Percentiles rank a stretch among this genome's conserved stretches.
phyloP scores from a whole-genome alignment of 2,888 invertebrate genomes.

The Dasypolia templi region DNA sequence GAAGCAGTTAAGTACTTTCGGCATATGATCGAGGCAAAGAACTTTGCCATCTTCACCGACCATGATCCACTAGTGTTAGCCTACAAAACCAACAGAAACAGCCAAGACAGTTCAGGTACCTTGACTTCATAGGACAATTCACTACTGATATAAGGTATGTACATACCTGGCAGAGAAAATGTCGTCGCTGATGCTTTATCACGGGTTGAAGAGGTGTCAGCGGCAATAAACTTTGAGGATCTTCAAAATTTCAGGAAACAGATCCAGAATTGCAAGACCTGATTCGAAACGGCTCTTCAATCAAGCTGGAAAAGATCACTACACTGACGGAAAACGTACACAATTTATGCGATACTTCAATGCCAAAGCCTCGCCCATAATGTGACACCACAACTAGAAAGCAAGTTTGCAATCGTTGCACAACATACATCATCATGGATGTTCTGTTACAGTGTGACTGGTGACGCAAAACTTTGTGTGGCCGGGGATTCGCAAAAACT shows the following conservation, averaged over 20 bases:
- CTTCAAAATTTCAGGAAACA: constrained; percentile 15
- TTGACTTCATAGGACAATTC: constrained; percentile 3
- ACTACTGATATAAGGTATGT: neutral
- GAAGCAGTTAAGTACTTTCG: constrained; percentile 27
- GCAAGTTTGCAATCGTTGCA: no score
- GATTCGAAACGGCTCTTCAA: no score
- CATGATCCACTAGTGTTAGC: constrained; percentile 25
- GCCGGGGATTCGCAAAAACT: no score
- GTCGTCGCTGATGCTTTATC: constrained; percentile 7
- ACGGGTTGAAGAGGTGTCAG: constrained; percentile 3
- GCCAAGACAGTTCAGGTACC: constrained; percentile 2
- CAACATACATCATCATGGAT: no score
- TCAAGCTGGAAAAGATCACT: no score
- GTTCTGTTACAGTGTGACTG: no score
- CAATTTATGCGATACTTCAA: no score
- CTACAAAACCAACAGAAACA: neutral
- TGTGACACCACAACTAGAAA: no score
- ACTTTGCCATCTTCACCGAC: constrained; percentile 20
- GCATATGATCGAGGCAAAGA: constrained; percentile 6
- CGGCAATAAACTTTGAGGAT: constrained; percentile 4
- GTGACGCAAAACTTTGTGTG: no score
- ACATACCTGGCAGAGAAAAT: constrained; percentile 1
- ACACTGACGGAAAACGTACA: no score
- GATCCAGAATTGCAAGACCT: no score
- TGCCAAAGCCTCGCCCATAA: no score